These are phyloP conservation scores for Tylochromis polylepis DNA, from an alignment of 2,113 vertebrate species.

Conservation along the genomic window DNA sequence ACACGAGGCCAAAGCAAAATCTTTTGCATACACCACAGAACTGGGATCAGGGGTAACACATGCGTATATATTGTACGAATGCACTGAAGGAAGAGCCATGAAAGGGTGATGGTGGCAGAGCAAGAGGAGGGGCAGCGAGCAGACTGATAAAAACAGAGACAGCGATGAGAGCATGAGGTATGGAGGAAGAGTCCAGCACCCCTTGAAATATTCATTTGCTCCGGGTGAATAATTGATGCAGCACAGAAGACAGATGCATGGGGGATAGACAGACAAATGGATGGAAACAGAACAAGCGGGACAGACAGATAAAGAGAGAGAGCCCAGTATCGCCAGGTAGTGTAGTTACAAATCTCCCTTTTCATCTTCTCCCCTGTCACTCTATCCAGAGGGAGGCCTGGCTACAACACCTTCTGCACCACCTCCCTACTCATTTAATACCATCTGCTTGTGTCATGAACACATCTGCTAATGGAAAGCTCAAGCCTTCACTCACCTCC, in stretches of 20 bases:
- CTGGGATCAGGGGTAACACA: background rate
- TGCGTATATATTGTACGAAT: background rate
- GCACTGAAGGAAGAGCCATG: background rate
- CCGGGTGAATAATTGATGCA: conserved; percentile 60
- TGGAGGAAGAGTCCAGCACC: conserved; percentile 49
- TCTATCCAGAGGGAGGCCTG: background rate
- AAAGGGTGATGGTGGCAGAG: background rate
- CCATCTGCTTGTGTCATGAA: background rate
- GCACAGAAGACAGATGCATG: conserved; percentile 33
- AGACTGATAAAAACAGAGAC: conserved; percentile 17
- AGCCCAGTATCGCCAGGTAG: background rate
- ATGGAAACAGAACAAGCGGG: background rate
- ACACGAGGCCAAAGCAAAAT: background rate
- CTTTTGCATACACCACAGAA: background rate
- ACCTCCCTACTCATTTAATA: background rate
- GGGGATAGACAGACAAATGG: conserved; percentile 45
- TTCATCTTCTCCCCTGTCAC: background rate
- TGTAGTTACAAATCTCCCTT: background rate
- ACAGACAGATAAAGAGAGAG: background rate
- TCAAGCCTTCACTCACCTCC: background rate
- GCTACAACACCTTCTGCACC: background rate
- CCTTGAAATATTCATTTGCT: conserved; percentile 60
- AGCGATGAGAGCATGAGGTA: conserved; percentile 13
- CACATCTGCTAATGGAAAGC: background rate
- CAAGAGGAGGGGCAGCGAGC: background rate